Conservation (phyloP, 2,888 invertebrate genomes). For the Eupithecia inturbata region DNA sequence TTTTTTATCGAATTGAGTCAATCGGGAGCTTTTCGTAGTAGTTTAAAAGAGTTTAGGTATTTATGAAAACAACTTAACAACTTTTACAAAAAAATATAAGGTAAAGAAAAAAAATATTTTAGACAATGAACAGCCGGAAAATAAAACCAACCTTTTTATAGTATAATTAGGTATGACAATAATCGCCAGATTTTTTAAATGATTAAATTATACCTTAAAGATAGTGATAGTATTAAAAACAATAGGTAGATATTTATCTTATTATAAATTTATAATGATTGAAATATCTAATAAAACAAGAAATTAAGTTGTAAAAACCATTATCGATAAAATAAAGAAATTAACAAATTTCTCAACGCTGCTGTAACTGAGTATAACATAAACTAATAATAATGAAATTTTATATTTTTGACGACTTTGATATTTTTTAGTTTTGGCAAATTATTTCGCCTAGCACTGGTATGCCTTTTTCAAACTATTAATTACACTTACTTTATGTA, state of each 20-base stretch:
- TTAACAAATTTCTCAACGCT: neutral
- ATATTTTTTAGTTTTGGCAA: neutral
- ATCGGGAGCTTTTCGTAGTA: neutral
- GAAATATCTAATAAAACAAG: neutral
- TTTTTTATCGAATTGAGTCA: neutral
- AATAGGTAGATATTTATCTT: neutral
- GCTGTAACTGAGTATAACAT: neutral
- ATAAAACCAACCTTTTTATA: neutral
- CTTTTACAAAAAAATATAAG: neutral
- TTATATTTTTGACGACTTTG: conserved; percentile 2
- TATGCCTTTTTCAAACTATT: conserved; percentile 25
- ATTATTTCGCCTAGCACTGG: conserved; percentile 40
- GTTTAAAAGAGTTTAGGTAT: neutral
- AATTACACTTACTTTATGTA: conserved; percentile 26
- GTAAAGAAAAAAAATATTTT: neutral
- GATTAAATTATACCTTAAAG: neutral
- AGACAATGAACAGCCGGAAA: neutral
- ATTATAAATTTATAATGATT: neutral
- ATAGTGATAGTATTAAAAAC: neutral
- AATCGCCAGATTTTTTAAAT: neutral
- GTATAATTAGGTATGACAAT: neutral
- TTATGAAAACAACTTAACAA: neutral
- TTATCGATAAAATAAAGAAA: neutral
- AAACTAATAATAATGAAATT: neutral
- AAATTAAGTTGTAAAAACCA: neutral